Evolutionary conservation across 2,797 vertebrate species (phyloP), one percentile per base, ranked within the genome.

Genomic region (Eulemur rubriventer): DNA sequence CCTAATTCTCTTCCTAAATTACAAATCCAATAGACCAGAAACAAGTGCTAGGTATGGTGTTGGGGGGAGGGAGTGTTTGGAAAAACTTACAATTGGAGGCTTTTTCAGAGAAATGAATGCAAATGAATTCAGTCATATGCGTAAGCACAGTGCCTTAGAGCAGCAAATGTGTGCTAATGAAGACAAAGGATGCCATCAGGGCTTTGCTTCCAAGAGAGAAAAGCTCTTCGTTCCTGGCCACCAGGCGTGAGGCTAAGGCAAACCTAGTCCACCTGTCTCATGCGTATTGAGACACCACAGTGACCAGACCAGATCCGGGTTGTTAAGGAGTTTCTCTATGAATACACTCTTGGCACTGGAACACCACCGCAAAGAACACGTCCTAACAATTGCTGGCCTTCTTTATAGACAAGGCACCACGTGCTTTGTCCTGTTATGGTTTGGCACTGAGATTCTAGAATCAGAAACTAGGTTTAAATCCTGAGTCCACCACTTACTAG

Each of bases 1-100:
- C 55, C 48, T 16, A 65, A 86, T 91, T 80, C 80, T 92, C 52
- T 63, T 78, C 69, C 85, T 94, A 85, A 87, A 93, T 90, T 73
- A 96, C 63, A 69, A 69, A 95, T 50, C 24, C 76, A 87, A 69
- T 24, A 86, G 79, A 72, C 33, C 38, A 82, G 57, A 88, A 92
- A 89, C 48, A 87, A 93, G 72, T 5, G 2, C 43, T 46, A 89
- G 67, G 50, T 41, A 52, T 38, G 65, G 94, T 46, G 43, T 1
- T 38, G 6, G 20, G 30, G 30, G 20, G 38, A 35, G 11, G 43
- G 17, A 75, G 14, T 2, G 2, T 75, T 46, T 46, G 57, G 76
- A 63, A 65, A 95, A 79, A 33, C 85, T 61, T 88, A 50, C 48
- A 72, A 4, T 63, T 0, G 2, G 52, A 73, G 22, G 52, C 61